These are phyloP conservation scores for Caenorhabditis auriculariae DNA, from an alignment of 2,888 invertebrate species.

Conservation along the genomic window DNA sequence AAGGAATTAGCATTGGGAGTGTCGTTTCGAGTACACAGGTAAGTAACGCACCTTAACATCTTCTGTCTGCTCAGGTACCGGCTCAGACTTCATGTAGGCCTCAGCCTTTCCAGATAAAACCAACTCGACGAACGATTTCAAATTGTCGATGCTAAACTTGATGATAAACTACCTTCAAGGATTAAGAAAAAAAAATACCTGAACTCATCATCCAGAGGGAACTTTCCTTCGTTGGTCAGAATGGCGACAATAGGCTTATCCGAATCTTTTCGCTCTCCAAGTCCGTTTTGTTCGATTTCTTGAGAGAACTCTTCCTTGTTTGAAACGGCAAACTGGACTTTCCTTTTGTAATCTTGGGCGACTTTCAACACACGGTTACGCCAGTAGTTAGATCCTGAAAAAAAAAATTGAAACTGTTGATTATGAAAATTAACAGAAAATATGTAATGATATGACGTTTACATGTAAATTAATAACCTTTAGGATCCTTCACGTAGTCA, in stretches of 20 bases:
- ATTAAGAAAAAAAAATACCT: conserved; percentile 69
- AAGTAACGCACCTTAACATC: conserved; percentile 65
- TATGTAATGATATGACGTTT: conserved; percentile 1
- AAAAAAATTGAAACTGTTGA: not conserved
- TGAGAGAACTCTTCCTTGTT: conserved; percentile 89
- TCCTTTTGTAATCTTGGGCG: conserved; percentile 61
- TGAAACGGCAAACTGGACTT: conserved; percentile 83
- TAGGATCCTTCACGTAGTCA: conserved; percentile 92
- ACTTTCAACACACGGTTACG: conserved; percentile 74
- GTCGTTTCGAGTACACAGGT: not conserved
- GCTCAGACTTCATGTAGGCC: conserved; percentile 91
- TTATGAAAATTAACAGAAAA: not conserved
- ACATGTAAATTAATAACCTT: conserved; percentile 72
- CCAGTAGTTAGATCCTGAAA: conserved; percentile 90
- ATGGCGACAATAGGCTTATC: conserved; percentile 88
- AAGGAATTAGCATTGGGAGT: not conserved
- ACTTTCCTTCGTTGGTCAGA: conserved; percentile 83
- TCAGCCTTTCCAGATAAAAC: conserved; percentile 80
- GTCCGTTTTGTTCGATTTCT: conserved; percentile 89
- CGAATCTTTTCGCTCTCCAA: conserved; percentile 77
- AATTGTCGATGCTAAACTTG: conserved; percentile 77
- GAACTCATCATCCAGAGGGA: conserved; percentile 84
- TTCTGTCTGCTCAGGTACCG: conserved; percentile 81
- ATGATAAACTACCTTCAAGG: no score
- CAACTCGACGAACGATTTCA: conserved; percentile 82